phyloP scores from a whole-genome alignment of 2,888 invertebrate genomes.

The Geotrupes spiniger region DNA sequence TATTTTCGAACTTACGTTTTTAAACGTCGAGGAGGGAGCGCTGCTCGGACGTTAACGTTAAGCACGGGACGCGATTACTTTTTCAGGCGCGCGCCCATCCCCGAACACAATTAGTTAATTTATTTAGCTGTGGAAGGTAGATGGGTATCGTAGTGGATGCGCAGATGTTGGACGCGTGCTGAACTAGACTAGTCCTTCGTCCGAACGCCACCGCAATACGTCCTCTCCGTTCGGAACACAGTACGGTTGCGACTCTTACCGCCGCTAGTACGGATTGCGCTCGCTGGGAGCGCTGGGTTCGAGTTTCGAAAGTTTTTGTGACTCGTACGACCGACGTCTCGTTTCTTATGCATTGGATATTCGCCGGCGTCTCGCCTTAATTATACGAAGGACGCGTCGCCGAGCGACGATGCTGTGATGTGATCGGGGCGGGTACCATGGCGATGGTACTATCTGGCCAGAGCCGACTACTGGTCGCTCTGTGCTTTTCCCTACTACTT shows the following conservation, averaged over 20 bases:
- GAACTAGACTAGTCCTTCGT: conserved; percentile 17
- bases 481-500: conserved; percentile 56
- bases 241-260: conserved; percentile 44
- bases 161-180: conserved; percentile 30
- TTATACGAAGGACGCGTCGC: background rate
- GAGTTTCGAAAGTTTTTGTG: conserved; percentile 35
- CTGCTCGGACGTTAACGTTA: background rate
- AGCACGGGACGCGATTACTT: conserved; percentile 28
- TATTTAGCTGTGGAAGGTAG: conserved; percentile 30
- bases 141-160: conserved; percentile 30
- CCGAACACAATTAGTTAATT: conserved; percentile 41
- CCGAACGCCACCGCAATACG: conserved; percentile 31
- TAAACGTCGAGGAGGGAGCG: conserved; percentile 22
- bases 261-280: conserved; percentile 40
- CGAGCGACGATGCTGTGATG: conserved; percentile 6
- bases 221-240: conserved; percentile 36
- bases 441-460: conserved; percentile 66
- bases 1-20: conserved; percentile 36
- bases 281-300: conserved; percentile 40
- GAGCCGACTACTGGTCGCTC: conserved; percentile 58
- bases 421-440: conserved; percentile 45
- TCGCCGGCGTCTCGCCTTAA: background rate
- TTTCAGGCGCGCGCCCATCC: conserved; percentile 35
- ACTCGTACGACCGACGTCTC: conserved; percentile 5
- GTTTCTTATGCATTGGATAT: background rate